phyloP scores from a whole-genome alignment of 1,140 invertebrate species.

The Neelides sp. region DNA sequence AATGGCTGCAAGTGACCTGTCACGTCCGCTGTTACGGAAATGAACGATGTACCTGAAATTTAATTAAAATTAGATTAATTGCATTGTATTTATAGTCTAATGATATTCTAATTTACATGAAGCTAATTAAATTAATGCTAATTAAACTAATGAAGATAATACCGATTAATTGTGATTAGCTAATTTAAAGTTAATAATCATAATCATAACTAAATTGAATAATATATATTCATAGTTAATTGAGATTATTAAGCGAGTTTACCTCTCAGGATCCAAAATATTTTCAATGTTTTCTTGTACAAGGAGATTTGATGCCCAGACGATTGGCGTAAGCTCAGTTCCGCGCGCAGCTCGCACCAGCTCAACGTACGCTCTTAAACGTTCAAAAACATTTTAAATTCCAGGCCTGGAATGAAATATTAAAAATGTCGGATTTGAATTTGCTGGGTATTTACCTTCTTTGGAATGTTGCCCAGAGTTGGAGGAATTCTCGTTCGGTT shows the following conservation, averaged over 20 bases:
- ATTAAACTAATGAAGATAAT: too few relatives aligned
- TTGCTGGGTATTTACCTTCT: slow-evolving; percentile 14
- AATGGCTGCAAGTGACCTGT: slow-evolving; percentile 30
- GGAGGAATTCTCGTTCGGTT: slow-evolving; percentile 33
- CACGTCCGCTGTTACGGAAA: slow-evolving; percentile 30
- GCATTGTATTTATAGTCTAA: not conserved
- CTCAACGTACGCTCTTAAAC: slow-evolving; percentile 30
- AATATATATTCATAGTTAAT: too few relatives aligned
- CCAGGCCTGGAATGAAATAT: too few relatives aligned
- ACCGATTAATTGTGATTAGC: too few relatives aligned
- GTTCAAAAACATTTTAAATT: not conserved
- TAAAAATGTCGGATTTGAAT: too few relatives aligned
- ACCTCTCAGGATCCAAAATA: slow-evolving; percentile 30
- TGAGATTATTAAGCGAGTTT: not conserved
- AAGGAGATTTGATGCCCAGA: slow-evolving; percentile 30
- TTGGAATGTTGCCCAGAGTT: slow-evolving; percentile 34
- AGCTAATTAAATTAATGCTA: too few relatives aligned
- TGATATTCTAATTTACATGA: too few relatives aligned
- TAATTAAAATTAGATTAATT: not conserved
- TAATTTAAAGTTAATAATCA: too few relatives aligned
- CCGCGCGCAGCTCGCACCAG: slow-evolving; percentile 30
- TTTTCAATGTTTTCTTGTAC: slow-evolving; percentile 32
- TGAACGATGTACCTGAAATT: slow-evolving; percentile 27
- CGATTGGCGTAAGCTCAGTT: slow-evolving; percentile 30
- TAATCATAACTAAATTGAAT: too few relatives aligned